Evolutionary conservation across 2,888 invertebrate species (phyloP).

Genomic region (Drosophila pseudotalamancana): DNA sequence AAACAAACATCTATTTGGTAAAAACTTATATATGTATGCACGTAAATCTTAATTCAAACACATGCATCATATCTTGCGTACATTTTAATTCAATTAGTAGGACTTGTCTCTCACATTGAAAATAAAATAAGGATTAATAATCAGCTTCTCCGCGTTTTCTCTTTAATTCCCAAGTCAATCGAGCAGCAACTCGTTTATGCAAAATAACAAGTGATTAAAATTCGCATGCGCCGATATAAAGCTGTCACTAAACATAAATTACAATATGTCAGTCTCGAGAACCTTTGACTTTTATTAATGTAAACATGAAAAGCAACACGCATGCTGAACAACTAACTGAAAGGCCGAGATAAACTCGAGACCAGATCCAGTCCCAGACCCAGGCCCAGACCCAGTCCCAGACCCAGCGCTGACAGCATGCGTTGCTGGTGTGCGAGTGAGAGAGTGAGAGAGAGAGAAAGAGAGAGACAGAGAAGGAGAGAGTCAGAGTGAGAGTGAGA

Average conservation of each 20-base stretch:
- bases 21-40: too few relatives aligned
- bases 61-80: too few relatives aligned
- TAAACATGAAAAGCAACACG: constrained; percentile 80
- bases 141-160: neutral
- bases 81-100: neutral
- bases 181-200: constrained; percentile 74
- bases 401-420: constrained; percentile 50
- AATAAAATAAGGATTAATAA: too few relatives aligned
- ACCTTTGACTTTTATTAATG: constrained; percentile 80
- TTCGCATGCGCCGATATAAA: constrained; percentile 76
- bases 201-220: constrained; percentile 80
- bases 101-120: neutral
- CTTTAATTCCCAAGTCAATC: constrained; percentile 39
- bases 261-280: constrained; percentile 80
- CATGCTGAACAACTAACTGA: constrained; percentile 71
- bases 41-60: too few relatives aligned
- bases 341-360: constrained; percentile 68
- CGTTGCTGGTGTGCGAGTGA: constrained; percentile 22
- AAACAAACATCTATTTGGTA: too few relatives aligned
- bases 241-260: constrained; percentile 80
- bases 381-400: constrained; percentile 20
- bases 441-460: neutral
- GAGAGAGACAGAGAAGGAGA: neutral
- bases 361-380: constrained; percentile 26
- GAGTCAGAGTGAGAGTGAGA: neutral